A percentile compares a stretch with the other conserved stretches of the same genome.
Evolutionary conservation across 2,113 vertebrate species (phyloP).

Genomic region (Phylloscopus whistleri): DNA sequence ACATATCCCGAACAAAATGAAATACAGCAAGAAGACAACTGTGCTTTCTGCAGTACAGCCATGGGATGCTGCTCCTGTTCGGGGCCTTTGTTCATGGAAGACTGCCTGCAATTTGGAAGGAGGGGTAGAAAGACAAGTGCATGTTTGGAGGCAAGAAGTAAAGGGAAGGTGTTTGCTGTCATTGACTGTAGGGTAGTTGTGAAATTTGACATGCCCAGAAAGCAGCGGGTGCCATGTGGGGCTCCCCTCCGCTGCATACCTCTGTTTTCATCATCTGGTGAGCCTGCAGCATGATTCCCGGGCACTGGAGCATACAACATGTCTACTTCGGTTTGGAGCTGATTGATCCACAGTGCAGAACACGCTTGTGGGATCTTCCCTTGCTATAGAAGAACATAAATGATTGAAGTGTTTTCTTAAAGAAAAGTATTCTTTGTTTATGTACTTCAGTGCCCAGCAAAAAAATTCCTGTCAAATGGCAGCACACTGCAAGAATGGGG

Average conservation of each 20-base stretch:
- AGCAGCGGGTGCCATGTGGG: conserved; percentile 81
- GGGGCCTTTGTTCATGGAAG: conserved; percentile 79
- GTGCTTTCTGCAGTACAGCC: conserved; percentile 67
- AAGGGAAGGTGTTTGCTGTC: conserved; percentile 82
- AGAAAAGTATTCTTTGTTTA: conserved; percentile 73
- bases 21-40: conserved; percentile 69
- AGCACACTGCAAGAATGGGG: not conserved
- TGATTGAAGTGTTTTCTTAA: conserved; percentile 80
- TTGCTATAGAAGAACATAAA: conserved; percentile 74
- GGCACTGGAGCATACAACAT: conserved; percentile 84
- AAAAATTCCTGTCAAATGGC: conserved; percentile 33
- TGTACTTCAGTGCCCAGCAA: conserved; percentile 45
- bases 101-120: conserved; percentile 69
- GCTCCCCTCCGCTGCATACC: conserved; percentile 75
- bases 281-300: conserved; percentile 85
- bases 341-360: conserved; percentile 85
- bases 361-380: conserved; percentile 80
- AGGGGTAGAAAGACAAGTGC: conserved; percentile 68
- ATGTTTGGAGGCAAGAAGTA: conserved; percentile 73
- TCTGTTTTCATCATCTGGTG: conserved; percentile 89
- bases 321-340: conserved; percentile 86
- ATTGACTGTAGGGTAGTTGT: conserved; percentile 78
- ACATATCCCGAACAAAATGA: conserved; percentile 74
- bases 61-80: conserved; percentile 72
- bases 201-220: conserved; percentile 84